Base-by-base conservation (phyloP, 2,797 vertebrate genomes). In the Crax fasciolata region DNA sequence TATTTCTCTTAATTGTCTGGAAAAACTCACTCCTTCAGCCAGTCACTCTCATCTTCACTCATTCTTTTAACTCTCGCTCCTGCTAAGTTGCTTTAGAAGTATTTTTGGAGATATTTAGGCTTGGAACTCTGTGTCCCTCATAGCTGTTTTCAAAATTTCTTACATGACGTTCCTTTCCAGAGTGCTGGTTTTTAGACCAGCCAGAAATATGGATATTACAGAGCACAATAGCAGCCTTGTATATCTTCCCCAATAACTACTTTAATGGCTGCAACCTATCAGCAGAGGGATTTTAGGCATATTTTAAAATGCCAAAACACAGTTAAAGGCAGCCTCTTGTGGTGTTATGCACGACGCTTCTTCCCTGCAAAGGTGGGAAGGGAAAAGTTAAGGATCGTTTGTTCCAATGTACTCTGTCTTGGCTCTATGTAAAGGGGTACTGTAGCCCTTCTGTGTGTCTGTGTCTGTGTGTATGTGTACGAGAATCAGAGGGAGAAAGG, bases 211-310 rank as follows among this genome's bases (percentile, higher is more conserved):
- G 82, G 38, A 59, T 93, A 62, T 32, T 75, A 20, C 55, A 74
- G 63, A 93, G 72, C 52, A 97, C 90, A 97, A 93, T 82, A 91
- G 73, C 74, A 54, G 63, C 80, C 67, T 95, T 94, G 85, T 96
- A 38, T 77, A 15, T 84, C 77, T 67, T 89, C 44, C 58, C 59
- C 59, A 86, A 4, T 49, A 76, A 90, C 59, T 76, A 1, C 24
- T 93, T 91, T 78, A 91, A 81, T 84, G 65, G 55, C 71, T 86
- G 58, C 63, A 81, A 78, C 17, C 2, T 81, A 91, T 81, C 89
- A 87, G 44, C 30, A 84, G 54, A 76, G 27, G 10, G 44, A 87
- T 79, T 81, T 86, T 88, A 93, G 10, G 14, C 24, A 7, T 65
- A 28, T 61, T 87, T 82, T 85, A 38, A 95, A 84, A 89, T 77